Base-by-base conservation (phyloP, 2,113 vertebrate species). In the Cyprinodon variegatus region DNA sequence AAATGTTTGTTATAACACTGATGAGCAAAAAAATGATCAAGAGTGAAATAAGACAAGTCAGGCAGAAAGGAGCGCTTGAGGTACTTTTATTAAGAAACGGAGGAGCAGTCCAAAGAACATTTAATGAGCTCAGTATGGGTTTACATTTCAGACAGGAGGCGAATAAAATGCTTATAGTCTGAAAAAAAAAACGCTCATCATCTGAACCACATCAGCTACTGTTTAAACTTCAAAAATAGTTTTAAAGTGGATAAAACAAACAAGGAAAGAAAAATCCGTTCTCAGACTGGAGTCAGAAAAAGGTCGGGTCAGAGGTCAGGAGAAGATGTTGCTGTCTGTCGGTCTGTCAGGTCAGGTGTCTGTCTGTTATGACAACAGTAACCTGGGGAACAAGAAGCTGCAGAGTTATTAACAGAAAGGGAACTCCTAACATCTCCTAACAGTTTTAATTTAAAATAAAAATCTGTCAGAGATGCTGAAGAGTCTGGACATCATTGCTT, bases 301-400 rank as follows among this genome's bases (percentile, higher is more conserved):
- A 90, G 88, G 90, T 93, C 90, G 84, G 80, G 89, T 93, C 89
- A 87, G 87, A 57, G 88, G 89, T 93, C 87, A 72, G 64, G 74
- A 77, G 88, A 29, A 68, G 86, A 86, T 85, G 82, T 87, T 53
- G 86, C 81, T 90, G 84, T 92, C 74, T 79, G 88, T 88, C 65
- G 75, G 87, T 89, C 81, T 62, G 89, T 93, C 88, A 85, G 88
- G 88, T 92, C 89, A 88, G 87, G 81, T 87, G 85, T 93, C 90
- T 88, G 69, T 88, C 83, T 90, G 86, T 93, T 90, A 77, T 86
- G 90, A 85, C 89, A 92, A 90, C 87, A 92, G 90, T 91, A 88
- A 84, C 92, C 92, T 92, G 70, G 90, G 89, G 72, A 79, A 92
- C 89, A 90, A 93, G 89, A 93, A 91, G 92, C 91, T 92, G 79